Evolutionary conservation across 2,113 vertebrate genomes (phyloP).

Genomic region (Galemys pyrenaicus): DNA sequence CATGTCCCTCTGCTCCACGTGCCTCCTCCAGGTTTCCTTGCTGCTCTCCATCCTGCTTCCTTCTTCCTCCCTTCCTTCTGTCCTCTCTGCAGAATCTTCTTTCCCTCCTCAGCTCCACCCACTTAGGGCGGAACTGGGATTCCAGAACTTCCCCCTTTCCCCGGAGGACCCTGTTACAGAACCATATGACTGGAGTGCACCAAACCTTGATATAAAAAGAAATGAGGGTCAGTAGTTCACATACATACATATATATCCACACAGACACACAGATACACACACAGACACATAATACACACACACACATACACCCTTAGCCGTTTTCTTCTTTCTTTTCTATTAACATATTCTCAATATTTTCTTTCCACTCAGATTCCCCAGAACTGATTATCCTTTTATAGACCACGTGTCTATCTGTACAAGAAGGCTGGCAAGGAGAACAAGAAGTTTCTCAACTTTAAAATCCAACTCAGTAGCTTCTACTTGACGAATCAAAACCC

Average conservation of each 20-base stretch:
- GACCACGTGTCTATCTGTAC: not conserved
- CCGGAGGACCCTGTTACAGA: too few relatives aligned
- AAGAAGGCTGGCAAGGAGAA: not conserved
- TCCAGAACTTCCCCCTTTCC: too few relatives aligned
- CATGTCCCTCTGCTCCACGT: too few relatives aligned
- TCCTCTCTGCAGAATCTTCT: too few relatives aligned
- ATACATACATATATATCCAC: accelerated
- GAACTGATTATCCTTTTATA: conserved; percentile 6
- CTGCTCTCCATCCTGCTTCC: too few relatives aligned
- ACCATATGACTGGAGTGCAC: not conserved
- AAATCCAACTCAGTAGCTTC: not conserved
- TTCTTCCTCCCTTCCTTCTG: too few relatives aligned
- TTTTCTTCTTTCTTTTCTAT: not conserved
- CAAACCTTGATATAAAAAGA: not conserved
- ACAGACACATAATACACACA: not conserved
- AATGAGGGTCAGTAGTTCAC: not conserved
- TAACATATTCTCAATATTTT: not conserved
- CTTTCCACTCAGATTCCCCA: not conserved
- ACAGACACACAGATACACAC: not conserved
- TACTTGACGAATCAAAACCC: conserved; percentile 7
- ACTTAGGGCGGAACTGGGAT: too few relatives aligned
- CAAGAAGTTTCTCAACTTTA: conserved; percentile 40
- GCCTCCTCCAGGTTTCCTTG: too few relatives aligned
- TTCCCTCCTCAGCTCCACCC: too few relatives aligned
- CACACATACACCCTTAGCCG: not conserved